These are phyloP conservation scores for Edolisoma coerulescens DNA, from an alignment of 2,113 vertebrate genomes.

Conservation along the genomic window DNA sequence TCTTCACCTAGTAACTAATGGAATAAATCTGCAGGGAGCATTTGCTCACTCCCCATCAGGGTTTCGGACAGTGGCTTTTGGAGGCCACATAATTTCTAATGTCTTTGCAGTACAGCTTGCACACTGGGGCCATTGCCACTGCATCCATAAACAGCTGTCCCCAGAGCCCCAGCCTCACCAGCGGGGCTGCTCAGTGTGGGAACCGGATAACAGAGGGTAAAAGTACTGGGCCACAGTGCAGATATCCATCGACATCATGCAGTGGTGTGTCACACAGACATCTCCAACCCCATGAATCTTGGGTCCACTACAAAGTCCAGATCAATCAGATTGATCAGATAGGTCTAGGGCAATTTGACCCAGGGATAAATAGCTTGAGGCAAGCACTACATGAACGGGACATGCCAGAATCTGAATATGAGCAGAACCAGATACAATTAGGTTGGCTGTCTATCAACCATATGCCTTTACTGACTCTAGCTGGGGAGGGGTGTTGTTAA, in stretches of 20 bases:
- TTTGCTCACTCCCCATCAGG: not conserved
- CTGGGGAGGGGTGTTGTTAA: not conserved
- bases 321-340: not conserved
- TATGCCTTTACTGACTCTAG: not conserved
- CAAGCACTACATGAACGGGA: not conserved
- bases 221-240: not conserved
- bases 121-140: not conserved
- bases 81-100: not conserved
- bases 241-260: not conserved
- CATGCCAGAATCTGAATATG: not conserved
- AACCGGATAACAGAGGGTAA: not conserved
- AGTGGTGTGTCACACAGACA: not conserved
- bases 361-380: not conserved
- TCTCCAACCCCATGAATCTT: not conserved
- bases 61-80: not conserved
- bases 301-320: not conserved
- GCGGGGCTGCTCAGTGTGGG: not conserved
- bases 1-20: conserved; percentile 45
- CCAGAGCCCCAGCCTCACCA: not conserved
- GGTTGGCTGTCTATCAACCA: not conserved
- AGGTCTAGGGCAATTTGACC: not conserved
- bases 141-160: not conserved
- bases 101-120: not conserved
- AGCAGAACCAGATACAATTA: not conserved
- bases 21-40: conserved; percentile 15